Conservation (phyloP, 2,888 invertebrate genomes). For the Acholoe squamosa region DNA sequence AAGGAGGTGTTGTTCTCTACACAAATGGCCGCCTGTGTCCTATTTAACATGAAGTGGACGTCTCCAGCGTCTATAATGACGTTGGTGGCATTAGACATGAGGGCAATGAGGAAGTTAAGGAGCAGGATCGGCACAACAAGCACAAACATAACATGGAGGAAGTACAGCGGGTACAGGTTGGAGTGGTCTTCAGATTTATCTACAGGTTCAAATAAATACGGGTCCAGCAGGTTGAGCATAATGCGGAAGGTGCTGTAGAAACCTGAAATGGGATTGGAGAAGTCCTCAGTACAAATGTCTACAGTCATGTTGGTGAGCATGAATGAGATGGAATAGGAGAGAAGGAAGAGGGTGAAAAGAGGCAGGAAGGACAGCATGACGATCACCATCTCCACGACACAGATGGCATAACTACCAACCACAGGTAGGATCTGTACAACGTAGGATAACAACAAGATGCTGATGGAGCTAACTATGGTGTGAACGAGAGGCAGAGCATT, state of each 20-base stretch:
- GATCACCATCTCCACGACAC: neutral
- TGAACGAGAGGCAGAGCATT: neutral
- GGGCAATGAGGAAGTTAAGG: neutral
- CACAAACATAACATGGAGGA: neutral
- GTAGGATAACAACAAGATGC: neutral
- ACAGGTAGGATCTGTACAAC: neutral
- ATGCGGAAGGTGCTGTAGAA: neutral
- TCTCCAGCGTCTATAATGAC: neutral
- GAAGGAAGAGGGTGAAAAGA: neutral
- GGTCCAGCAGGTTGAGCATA: neutral
- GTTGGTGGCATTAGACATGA: constrained; percentile 1
- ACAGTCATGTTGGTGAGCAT: neutral
- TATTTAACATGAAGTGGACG: neutral
- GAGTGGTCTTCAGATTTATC: neutral
- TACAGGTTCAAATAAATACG: neutral
- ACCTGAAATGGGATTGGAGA: too few relatives aligned
- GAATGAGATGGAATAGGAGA: neutral
- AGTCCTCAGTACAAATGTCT: neutral
- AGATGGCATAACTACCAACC: neutral
- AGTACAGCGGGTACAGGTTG: neutral
- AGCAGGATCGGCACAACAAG: neutral
- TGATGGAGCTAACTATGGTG: neutral
- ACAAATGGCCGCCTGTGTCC: neutral
- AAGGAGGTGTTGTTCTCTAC: neutral
- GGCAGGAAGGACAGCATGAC: neutral